Evolutionary conservation across 2,888 invertebrate species (phyloP), one percentile per base, ranked within the genome.

Genomic region (Argyresthia goedartella): DNA sequence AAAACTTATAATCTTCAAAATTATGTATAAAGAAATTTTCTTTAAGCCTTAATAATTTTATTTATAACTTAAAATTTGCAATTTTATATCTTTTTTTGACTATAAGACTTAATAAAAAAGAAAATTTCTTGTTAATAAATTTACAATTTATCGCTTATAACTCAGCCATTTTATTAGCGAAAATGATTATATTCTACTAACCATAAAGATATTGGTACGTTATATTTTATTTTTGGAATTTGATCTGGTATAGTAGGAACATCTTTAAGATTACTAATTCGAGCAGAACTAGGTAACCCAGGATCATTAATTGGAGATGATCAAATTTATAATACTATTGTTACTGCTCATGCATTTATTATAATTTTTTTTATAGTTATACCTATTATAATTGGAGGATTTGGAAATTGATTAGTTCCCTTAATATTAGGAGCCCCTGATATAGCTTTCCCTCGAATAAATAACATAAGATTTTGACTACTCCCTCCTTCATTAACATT

Each of bases 401-500:
- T 95, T 87, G 94, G 94, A 56, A 95, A 95, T 77, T 94, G 93
- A 89, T 65, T 95, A 73, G 81, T 94, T 0, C 94, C 94, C 6
- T 61, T 94, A 77, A 92, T 94, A 87, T 62, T 94, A 66, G 92
- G 91, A 57, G 90, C 91, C 0, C 92, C 93, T 3, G 94, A 95
- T 88, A 94, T 95, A 87, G 91, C 92, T 9, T 94, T 93, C 51
- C 94, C 94, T 0, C 93, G 93, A 68, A 88, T 95, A 88, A 95
- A 95, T 89, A 94, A 93, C 86, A 91, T 94, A 89, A 93, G 93
- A 73, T 95, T 94, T 86, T 94, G 94, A 88, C 58, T 95, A 52
- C 58, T 94, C n/a, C 91, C 91, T 0, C 91, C 92, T 0, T 91
- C 92, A 9, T 63, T 94, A 63, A 82, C 87, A n/a, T 60, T 94